Evolutionary conservation across 2,113 vertebrate species (phyloP).

Genomic region (Struthio camelus): DNA sequence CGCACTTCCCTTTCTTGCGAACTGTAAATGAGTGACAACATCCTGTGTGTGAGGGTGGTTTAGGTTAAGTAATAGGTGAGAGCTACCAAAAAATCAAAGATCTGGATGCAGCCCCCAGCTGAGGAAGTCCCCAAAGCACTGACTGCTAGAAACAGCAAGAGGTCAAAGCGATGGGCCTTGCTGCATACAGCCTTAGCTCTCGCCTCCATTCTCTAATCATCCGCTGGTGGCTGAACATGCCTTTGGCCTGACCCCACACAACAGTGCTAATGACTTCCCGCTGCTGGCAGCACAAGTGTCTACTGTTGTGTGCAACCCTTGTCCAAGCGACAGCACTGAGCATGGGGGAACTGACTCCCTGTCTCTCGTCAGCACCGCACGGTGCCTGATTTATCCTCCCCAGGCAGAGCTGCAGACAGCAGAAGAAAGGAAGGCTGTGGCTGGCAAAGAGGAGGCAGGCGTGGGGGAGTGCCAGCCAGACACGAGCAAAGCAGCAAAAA

Average conservation of each 20-base stretch:
- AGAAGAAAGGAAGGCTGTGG: neutral
- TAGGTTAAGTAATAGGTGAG: neutral
- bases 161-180: rapidly evolving
- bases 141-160: neutral
- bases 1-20: rapidly evolving
- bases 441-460: neutral
- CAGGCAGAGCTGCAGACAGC: neutral
- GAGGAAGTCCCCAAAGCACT: neutral
- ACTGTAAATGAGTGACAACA: neutral
- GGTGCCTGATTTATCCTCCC: neutral
- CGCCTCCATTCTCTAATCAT: neutral
- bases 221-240: neutral
- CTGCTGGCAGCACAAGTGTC: neutral
- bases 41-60: neutral
- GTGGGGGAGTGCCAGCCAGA: rapidly evolving
- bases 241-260: neutral
- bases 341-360: neutral
- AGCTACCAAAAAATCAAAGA: neutral
- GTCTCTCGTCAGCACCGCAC: neutral
- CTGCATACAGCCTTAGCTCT: neutral
- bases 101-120: neutral
- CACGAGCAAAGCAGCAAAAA: neutral
- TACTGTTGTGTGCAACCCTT: rapidly evolving
- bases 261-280: neutral
- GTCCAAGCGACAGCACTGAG: rapidly evolving